A percentile compares a stretch with the other conserved stretches of the same genome.
phyloP scores from a whole-genome alignment of 37 sponge, comb jelly and placozoan species.

The Eunapius fragilis region DNA sequence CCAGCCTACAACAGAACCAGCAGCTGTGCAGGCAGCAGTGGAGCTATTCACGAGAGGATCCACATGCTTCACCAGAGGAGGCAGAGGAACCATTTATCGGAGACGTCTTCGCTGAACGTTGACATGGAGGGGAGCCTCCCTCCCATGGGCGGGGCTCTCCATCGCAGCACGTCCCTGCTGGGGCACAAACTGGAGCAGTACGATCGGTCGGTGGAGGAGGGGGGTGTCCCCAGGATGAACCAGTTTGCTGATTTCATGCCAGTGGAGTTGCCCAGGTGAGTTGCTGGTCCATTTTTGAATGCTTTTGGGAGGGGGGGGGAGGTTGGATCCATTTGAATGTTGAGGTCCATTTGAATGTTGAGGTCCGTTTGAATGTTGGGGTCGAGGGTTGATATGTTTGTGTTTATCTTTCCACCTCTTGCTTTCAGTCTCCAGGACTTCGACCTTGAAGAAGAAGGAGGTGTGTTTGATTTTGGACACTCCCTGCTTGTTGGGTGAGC shows the following conservation, averaged over 20 bases:
- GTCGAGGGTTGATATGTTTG: no score
- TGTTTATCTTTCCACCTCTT: neutral
- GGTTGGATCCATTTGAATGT: no score
- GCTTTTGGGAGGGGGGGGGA: no score
- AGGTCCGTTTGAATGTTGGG: no score
- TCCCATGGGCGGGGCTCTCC: neutral
- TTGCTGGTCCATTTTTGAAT: neutral
- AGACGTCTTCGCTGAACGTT: neutral
- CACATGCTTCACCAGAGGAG: neutral
- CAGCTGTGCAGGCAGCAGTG: neutral
- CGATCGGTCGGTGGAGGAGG: neutral
- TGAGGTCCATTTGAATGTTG: no score
- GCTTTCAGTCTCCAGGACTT: conserved; percentile 22
- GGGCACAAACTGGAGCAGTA: neutral
- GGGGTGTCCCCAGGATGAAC: neutral
- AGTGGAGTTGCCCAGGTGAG: neutral
- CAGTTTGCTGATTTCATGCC: neutral
- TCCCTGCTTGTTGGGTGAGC: conserved; percentile 56
- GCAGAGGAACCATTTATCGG: neutral
- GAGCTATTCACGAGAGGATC: neutral
- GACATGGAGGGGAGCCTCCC: neutral
- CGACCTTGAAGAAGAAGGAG: neutral
- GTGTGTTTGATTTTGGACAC: conserved; percentile 52
- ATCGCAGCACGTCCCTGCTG: neutral
- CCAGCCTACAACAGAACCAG: neutral